phyloP scores from a whole-genome alignment of 2,888 invertebrate species.

The Scaptomyza flava region DNA sequence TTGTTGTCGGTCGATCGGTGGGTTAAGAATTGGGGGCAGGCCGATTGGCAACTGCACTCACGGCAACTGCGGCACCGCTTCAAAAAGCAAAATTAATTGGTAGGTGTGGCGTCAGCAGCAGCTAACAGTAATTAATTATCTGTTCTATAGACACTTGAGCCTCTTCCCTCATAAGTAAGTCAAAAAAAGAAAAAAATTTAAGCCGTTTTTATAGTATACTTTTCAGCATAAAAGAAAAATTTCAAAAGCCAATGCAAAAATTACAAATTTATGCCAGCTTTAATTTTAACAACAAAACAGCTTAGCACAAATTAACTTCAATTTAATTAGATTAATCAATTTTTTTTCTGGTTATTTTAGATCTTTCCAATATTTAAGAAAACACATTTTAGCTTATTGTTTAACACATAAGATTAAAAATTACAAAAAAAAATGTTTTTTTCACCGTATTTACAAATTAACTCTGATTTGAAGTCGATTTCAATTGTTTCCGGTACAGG shows the following conservation, averaged over 20 bases:
- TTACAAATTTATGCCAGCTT: neutral
- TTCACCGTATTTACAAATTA: too few relatives aligned
- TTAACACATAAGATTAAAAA: too few relatives aligned
- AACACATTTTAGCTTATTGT: too few relatives aligned
- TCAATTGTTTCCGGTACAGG: too few relatives aligned
- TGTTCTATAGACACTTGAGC: conserved; percentile 38
- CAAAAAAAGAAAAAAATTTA: neutral
- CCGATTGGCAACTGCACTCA: conserved; percentile 45
- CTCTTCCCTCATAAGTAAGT: conserved; percentile 33
- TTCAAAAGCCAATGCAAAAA: neutral
- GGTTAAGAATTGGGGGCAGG: too few relatives aligned
- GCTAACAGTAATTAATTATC: conserved; percentile 78
- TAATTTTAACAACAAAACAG: too few relatives aligned
- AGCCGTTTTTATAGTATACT: neutral
- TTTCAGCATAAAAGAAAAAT: neutral
- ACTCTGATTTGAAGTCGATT: too few relatives aligned
- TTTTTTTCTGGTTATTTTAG: too few relatives aligned
- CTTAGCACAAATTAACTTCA: too few relatives aligned
- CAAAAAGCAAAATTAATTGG: conserved; percentile 71
- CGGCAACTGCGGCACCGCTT: conserved; percentile 42
- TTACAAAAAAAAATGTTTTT: too few relatives aligned
- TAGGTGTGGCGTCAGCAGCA: conserved; percentile 74
- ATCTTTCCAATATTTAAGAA: too few relatives aligned
- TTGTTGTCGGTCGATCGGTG: neutral
- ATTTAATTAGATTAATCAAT: too few relatives aligned